These are phyloP conservation scores for Steinernema khuongi DNA, from an alignment of 1,140 invertebrate genomes.

Conservation along the genomic window DNA sequence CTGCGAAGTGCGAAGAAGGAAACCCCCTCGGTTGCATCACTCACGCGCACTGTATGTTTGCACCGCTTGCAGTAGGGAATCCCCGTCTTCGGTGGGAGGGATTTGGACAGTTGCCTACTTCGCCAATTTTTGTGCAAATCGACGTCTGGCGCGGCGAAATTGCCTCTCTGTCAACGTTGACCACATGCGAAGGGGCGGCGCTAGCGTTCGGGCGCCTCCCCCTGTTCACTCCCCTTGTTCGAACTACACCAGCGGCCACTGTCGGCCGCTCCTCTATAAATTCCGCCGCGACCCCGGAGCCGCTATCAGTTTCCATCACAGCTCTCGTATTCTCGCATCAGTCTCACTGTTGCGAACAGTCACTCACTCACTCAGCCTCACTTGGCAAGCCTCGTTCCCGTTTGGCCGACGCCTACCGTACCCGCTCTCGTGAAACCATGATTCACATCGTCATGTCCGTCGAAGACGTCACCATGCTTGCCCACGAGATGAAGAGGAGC, in stretches of 20 bases:
- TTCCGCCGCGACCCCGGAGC: neutral
- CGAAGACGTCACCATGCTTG: conserved; percentile 10
- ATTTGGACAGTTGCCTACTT: neutral
- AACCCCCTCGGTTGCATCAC: neutral
- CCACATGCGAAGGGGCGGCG: conserved; percentile 1
- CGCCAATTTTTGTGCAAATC: conserved; percentile 6
- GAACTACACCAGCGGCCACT: conserved; percentile 2
- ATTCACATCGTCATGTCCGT: conserved; percentile 12
- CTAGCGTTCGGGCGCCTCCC: neutral
- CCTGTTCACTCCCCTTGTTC: neutral
- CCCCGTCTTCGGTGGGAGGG: neutral
- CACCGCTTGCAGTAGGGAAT: neutral
- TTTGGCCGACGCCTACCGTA: conserved; percentile 6
- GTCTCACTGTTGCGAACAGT: conserved; percentile 4
- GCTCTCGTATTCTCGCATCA: conserved; percentile 8
- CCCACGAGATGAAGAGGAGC: neutral
- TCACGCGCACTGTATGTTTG: neutral
- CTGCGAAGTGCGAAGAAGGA: neutral
- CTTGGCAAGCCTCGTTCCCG: neutral
- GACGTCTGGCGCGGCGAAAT: neutral
- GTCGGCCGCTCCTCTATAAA: conserved; percentile 7
- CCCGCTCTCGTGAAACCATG: neutral
- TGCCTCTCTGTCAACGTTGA: neutral
- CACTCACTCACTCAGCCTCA: neutral
- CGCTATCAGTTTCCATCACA: neutral